Evolutionary conservation across 1,140 invertebrate genomes (phyloP), one percentile per base, ranked within the genome.

Genomic region (Drosophila kikkawai): DNA sequence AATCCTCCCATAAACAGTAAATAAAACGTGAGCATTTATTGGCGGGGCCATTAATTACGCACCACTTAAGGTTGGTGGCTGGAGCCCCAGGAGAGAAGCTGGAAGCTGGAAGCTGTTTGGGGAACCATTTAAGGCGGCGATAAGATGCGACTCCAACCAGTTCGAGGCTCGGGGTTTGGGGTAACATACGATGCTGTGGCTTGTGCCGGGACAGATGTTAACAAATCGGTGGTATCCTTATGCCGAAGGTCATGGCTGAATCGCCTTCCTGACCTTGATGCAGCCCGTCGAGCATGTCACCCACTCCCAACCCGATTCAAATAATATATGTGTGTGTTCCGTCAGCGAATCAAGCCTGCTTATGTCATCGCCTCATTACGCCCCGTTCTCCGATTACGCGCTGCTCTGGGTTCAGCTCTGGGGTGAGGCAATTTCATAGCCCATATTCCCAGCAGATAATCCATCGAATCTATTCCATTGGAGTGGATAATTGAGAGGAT

Each of bases 11-110:
- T 81, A 80, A 88, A 84, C 76, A 88, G 65, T 84, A 88, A 88
- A 90, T 79, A 88, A 88, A 87, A 88, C 77, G 84, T 74, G 73
- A 78, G 80, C 82, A 71, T 86, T 86, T 79, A 74, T 79, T 82
- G 83, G 68, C 15, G 22, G 61, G 70, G 53, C 63, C 85, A 88
- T 88, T 88, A 88, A 88, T 88, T 90, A 88, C 76, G 71, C 58
- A 58, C 69, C 75, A 66, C 78, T 85, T 85, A 85, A 79, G 77
- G 58, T 57, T 48, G 50, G 42, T 22, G 48, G 45, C 34, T 9
- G 32, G 32, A 70, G 73, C 74, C 55, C 61, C 73, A 58, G 74
- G 74, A 76, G 63, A 44, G n/a, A n/a, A n/a, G 39, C 19, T 55
- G 65, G 37, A 55, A 64, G 36, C 58, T 75, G 80, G 73, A 55